Base-by-base conservation (phyloP, 2,113 vertebrate genomes). In the Mustelus asterias region DNA sequence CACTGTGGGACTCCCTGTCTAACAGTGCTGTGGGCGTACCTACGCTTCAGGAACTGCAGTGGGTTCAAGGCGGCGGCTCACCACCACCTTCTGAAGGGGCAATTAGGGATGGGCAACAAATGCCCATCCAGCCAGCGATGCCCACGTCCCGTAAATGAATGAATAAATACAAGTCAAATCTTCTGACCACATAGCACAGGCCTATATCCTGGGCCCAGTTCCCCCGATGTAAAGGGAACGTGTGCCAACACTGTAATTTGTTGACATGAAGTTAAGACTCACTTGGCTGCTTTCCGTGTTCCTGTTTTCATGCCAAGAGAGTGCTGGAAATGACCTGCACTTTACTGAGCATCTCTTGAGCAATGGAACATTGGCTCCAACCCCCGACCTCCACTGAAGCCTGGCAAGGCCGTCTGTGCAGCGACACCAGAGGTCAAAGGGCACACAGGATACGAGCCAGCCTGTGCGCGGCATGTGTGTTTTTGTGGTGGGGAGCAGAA, bases 321-420 rank as follows among this genome's bases (percentile, higher is more conserved):
- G 5, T 65, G 89, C 89, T 37, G 89, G 89, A 93, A 93, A 93
- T 67, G 29, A 93, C 60, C 37, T 33, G 5, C 60, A 11, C 33
- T 65, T 65, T 93, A 20, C 16, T 67, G n/a, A 37, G 60, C 22
- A 93, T 7, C 2, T 7, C 29, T 67, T 93, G 89, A 93, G 89
- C 89, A 93, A 93, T 93, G 60, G 89, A 93, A 93, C 89, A 93
- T 67, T 20, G n/a, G 60, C 20, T 58, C 37, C 54, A 13, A 90
- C 29, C 13, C 4, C 58, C 6, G 26, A 72, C 60, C 63, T 63
- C n/a, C 89, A 0, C 89, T 11, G 18, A 92, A 37, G 89, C 60
- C 60, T 20, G 33, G 48, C 60, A n/a, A 18, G 11, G 33, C 89
- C 6, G 2, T 33, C 26, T 88, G 85, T 20, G 22, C 41, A 13